Evolutionary conservation across 2,888 invertebrate genomes (phyloP).

Genomic region (Drosophila cognata): DNA sequence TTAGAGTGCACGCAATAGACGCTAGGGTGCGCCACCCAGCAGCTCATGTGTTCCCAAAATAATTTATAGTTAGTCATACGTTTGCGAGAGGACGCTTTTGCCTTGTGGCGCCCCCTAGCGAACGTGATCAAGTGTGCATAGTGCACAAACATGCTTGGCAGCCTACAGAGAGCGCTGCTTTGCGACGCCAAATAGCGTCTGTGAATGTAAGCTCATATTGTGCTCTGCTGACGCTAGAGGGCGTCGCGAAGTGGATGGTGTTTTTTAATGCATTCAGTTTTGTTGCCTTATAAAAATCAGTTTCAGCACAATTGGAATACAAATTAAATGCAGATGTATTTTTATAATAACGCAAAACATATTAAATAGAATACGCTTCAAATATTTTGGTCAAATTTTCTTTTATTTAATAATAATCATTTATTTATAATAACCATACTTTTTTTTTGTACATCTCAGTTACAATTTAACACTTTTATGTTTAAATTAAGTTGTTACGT

Average conservation of each 20-base stretch:
- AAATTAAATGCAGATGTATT: not conserved
- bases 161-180: conserved; percentile 21
- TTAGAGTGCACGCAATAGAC: conserved; percentile 6
- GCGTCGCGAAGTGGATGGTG: not conserved
- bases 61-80: fast-evolving
- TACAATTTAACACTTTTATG: not conserved
- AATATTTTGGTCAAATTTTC: fast-evolving
- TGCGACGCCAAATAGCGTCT: not conserved
- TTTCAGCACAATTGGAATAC: not conserved
- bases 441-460: not conserved
- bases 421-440: too few species aligned
- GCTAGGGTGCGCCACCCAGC: conserved; percentile 5
- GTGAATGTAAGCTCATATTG: not conserved
- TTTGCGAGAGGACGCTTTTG: not conserved
- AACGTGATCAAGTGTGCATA: not conserved
- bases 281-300: not conserved
- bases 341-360: not conserved
- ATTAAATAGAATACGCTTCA: not conserved
- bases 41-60: not conserved
- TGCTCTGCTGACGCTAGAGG: not conserved
- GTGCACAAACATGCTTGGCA: not conserved
- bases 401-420: too few species aligned
- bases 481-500: not conserved
- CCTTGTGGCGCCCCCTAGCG: conserved; percentile 9
- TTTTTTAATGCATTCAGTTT: not conserved